Conservation (phyloP, 2,113 vertebrate species). For the Heterocephalus glaber region DNA sequence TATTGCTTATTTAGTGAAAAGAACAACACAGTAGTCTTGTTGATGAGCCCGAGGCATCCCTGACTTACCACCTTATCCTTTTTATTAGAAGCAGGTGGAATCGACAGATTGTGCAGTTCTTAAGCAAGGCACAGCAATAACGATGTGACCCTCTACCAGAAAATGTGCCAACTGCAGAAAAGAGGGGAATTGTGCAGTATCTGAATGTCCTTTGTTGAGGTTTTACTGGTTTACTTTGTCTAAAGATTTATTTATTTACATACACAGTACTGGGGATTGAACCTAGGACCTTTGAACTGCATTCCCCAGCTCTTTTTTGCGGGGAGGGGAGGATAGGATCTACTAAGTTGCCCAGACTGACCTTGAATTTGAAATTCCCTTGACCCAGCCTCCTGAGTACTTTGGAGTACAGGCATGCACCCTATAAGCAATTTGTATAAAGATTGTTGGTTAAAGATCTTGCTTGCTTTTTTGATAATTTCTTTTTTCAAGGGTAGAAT, state of each 20-base stretch:
- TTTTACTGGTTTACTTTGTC: constrained; percentile 4
- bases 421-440: neutral
- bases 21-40: constrained; percentile 34
- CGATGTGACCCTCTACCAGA: neutral
- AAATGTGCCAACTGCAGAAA: neutral
- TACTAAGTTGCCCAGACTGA: neutral
- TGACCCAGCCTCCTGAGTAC: neutral
- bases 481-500: constrained; percentile 34
- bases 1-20: neutral
- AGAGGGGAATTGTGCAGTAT: constrained; percentile 16
- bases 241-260: constrained; percentile 36
- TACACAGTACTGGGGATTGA: neutral
- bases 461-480: neutral
- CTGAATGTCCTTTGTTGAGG: constrained; percentile 21
- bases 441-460: constrained; percentile 45
- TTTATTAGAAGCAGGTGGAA: constrained; percentile 44
- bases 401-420: neutral
- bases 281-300: neutral
- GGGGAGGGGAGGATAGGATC: no score
- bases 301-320: neutral
- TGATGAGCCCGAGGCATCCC: neutral
- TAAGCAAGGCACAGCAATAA: neutral
- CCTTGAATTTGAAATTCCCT: neutral
- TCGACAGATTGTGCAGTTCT: constrained; percentile 37
- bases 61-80: neutral